Percentiles rank a stretch among this genome's conserved stretches.
These are phyloP conservation scores for silkworm (Bombyx mori) DNA, from an alignment of 1,140 invertebrate species.

Conservation along the genomic window DNA sequence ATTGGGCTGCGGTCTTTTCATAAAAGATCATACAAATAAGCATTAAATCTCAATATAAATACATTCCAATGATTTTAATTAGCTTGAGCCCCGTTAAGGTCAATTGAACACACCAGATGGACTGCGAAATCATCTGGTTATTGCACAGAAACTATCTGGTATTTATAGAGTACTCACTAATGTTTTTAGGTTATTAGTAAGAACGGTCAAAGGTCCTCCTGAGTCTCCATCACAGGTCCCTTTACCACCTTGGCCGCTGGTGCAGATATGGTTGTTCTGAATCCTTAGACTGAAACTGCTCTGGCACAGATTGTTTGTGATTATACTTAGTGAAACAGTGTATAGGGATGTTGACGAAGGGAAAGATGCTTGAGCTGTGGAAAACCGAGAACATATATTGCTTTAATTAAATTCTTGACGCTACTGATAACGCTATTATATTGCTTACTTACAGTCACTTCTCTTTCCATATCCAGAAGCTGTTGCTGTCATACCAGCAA, in stretches of 20 bases:
- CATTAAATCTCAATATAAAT: too few species aligned
- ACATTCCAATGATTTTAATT: too few species aligned
- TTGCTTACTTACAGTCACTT: conserved; percentile 36
- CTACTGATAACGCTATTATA: too few species aligned
- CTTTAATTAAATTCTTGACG: too few species aligned
- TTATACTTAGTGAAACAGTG: conserved; percentile 1
- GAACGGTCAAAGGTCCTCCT: conserved; percentile 35
- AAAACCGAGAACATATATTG: too few species aligned
- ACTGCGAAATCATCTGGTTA: too few species aligned
- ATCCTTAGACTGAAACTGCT: conserved; percentile 27
- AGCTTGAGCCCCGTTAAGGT: too few species aligned
- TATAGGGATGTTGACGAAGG: background rate
- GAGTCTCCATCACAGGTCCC: conserved; percentile 52
- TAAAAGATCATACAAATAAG: too few species aligned
- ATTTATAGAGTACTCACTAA: conserved; percentile 27
- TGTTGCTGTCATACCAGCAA: conserved; percentile 27
- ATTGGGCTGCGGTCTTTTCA: too few species aligned
- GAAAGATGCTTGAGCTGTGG: background rate
- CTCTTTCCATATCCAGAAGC: conserved; percentile 57
- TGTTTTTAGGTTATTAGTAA: conserved; percentile 30
- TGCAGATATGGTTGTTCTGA: conserved; percentile 40
- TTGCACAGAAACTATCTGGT: background rate
- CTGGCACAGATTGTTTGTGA: conserved; percentile 44
- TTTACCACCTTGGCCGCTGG: conserved; percentile 22
- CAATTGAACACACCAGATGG: too few species aligned